phyloP scores from a whole-genome alignment of 2,888 invertebrate species.

The Pristionchus fissidentatus region DNA sequence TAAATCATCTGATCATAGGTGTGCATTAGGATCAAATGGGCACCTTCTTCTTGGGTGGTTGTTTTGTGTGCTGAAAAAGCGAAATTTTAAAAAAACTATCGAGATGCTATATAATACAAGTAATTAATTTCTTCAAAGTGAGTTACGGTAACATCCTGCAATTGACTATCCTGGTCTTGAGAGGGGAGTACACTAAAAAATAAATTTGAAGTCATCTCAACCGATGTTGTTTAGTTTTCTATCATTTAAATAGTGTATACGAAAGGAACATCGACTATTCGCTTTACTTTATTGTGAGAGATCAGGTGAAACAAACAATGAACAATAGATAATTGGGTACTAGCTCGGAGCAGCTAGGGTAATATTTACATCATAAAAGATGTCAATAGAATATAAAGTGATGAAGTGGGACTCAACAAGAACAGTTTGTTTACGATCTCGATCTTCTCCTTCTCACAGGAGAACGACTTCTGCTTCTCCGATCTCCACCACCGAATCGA shows the following conservation, averaged over 20 bases:
- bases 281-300: slow-evolving; percentile 22
- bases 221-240: no score
- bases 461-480: slow-evolving; percentile 40
- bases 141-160: no score
- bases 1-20: no score
- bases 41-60: no score
- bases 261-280: not conserved
- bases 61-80: no score
- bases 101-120: no score
- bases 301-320: slow-evolving; percentile 44
- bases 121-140: no score
- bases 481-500: slow-evolving; percentile 18
- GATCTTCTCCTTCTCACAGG: slow-evolving; percentile 45
- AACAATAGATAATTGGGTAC: slow-evolving; percentile 14
- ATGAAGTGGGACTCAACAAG: not conserved
- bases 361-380: slow-evolving; percentile 37
- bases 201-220: no score
- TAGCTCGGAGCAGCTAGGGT: not conserved
- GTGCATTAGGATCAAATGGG: no score
- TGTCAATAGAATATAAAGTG: slow-evolving; percentile 7
- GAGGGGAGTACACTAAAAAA: no score
- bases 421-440: not conserved
- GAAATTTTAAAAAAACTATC: no score
- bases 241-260: not conserved
- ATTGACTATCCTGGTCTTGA: no score